Conservation (phyloP, 2,888 invertebrate species). For the Aromia moschata region DNA sequence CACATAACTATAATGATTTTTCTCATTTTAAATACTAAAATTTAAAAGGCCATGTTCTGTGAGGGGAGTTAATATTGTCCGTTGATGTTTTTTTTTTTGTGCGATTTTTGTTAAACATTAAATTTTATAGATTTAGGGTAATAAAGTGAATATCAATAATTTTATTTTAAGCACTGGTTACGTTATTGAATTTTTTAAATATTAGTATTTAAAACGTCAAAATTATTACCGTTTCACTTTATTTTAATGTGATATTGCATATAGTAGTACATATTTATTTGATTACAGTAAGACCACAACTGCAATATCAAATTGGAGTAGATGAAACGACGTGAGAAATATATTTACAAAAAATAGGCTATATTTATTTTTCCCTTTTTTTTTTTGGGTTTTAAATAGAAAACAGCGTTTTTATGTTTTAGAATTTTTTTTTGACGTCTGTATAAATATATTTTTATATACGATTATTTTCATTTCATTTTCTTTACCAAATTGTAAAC, state of each 20-base stretch:
- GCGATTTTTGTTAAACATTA: slow-evolving; percentile 27
- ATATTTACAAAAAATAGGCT: slow-evolving; percentile 36
- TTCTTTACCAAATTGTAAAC: slow-evolving; percentile 16
- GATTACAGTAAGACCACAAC: slow-evolving; percentile 25
- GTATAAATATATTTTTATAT: slow-evolving; percentile 43
- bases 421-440: slow-evolving; percentile 35
- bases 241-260: slow-evolving; percentile 38
- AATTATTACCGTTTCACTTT: slow-evolving; percentile 39
- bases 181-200: slow-evolving; percentile 34
- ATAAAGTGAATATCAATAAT: slow-evolving; percentile 28
- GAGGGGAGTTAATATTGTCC: slow-evolving; percentile 24
- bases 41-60: slow-evolving; percentile 22
- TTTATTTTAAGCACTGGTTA: slow-evolving; percentile 20
- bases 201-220: slow-evolving; percentile 47
- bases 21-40: slow-evolving; percentile 43
- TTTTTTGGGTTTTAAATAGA: slow-evolving; percentile 35
- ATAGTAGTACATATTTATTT: slow-evolving; percentile 34
- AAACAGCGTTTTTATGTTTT: slow-evolving; percentile 37
- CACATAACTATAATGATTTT: slow-evolving; percentile 29
- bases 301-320: slow-evolving; percentile 34
- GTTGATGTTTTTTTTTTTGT: slow-evolving; percentile 24
- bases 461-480: slow-evolving; percentile 33
- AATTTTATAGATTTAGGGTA: slow-evolving; percentile 34
- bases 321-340: slow-evolving; percentile 36
- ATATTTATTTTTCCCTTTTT: slow-evolving; percentile 38